Evolutionary conservation across 2,113 vertebrate genomes (phyloP).

Genomic region (Anhinga rufa): DNA sequence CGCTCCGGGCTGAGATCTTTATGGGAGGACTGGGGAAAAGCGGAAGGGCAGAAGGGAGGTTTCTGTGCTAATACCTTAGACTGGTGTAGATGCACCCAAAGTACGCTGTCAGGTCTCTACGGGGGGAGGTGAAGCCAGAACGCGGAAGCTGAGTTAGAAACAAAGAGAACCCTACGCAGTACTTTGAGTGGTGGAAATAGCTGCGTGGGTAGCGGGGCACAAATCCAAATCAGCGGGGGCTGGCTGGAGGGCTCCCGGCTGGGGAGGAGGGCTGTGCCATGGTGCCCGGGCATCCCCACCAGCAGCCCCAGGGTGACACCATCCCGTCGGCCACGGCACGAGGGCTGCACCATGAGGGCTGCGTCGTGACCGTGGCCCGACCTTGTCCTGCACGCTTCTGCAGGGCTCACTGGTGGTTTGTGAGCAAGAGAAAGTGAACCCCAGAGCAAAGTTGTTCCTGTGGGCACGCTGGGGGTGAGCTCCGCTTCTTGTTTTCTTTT

Average conservation of each 20-base stretch:
- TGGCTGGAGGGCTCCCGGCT: not conserved
- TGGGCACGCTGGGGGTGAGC: not conserved
- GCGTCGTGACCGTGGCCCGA: too few species aligned
- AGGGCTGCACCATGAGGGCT: not conserved
- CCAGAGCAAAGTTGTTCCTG: not conserved
- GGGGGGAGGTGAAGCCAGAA: not conserved
- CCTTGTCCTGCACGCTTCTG: not conserved
- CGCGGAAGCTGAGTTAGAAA: not conserved
- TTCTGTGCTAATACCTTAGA: not conserved
- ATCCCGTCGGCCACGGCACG: rapidly evolving
- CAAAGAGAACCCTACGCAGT: too few species aligned
- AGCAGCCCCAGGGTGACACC: not conserved
- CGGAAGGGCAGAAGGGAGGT: not conserved
- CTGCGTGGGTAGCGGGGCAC: not conserved
- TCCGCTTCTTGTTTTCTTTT: not conserved
- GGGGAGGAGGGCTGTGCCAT: not conserved
- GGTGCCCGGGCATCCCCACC: not conserved
- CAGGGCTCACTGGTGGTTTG: not conserved
- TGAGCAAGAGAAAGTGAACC: not conserved
- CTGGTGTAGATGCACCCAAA: not conserved
- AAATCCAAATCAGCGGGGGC: not conserved
- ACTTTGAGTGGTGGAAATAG: not conserved
- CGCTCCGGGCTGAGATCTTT: not conserved
- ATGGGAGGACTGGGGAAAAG: not conserved
- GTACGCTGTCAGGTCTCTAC: too few species aligned